Percentiles rank a stretch among this genome's conserved stretches.
These are phyloP conservation scores for Copidosoma floridanum DNA, from an alignment of 1,140 invertebrate species.

Conservation along the genomic window DNA sequence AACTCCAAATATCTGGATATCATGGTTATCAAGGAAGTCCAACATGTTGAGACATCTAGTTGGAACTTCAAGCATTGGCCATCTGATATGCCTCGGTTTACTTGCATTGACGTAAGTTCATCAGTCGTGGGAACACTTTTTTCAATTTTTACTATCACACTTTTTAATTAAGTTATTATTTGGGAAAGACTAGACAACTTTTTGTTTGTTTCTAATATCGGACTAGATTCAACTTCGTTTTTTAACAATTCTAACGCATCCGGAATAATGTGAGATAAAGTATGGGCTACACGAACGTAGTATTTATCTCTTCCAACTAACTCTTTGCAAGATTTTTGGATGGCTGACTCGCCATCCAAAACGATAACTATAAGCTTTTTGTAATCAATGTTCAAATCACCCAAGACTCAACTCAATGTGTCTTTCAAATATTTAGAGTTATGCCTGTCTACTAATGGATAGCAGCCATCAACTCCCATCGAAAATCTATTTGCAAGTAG, in stretches of 20 bases:
- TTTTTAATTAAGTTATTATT: slow-evolving; percentile 4
- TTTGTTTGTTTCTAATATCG: neutral
- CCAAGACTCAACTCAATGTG: neutral
- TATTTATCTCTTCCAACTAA: neutral
- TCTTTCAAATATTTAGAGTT: neutral
- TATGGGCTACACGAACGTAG: neutral
- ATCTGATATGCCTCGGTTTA: neutral
- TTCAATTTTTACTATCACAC: neutral
- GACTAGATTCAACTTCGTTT: neutral
- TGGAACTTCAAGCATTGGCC: slow-evolving; percentile 12
- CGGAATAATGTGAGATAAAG: neutral
- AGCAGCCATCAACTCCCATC: neutral
- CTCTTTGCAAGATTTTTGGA: neutral
- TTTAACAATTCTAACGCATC: neutral
- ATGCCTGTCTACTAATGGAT: neutral
- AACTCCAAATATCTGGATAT: slow-evolving; percentile 17
- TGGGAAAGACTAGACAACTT: neutral
- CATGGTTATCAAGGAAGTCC: slow-evolving; percentile 28
- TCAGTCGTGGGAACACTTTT: neutral
- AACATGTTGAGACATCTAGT: slow-evolving; percentile 27
- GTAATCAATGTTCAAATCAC: neutral
- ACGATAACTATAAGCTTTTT: neutral
- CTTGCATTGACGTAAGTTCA: neutral
- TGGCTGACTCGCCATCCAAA: neutral
- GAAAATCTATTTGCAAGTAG: neutral